These are phyloP conservation scores for Cerastis leucographa DNA, from an alignment of 2,888 invertebrate species.

Conservation along the genomic window DNA sequence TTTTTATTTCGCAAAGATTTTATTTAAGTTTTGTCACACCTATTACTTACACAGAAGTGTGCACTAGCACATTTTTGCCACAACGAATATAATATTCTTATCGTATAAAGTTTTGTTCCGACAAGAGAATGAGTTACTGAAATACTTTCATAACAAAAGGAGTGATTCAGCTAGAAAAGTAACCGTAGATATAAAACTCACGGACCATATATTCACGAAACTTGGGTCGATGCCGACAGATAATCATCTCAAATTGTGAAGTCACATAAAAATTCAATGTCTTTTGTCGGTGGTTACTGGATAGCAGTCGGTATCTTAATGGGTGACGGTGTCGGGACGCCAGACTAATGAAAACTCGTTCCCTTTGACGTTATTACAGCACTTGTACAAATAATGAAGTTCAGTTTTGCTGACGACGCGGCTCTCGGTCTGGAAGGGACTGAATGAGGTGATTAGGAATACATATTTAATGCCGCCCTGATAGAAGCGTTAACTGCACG, in stretches of 20 bases:
- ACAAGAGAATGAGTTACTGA: constrained; percentile 32
- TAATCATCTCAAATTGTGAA: constrained; percentile 56
- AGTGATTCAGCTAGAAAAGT: constrained; percentile 42
- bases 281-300: constrained; percentile 49
- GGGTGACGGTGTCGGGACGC: constrained; percentile 34
- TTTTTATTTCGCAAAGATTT: not conserved
- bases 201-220: constrained; percentile 35
- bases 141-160: constrained; percentile 44
- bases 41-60: not conserved
- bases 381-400: constrained; percentile 67
- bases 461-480: constrained; percentile 58
- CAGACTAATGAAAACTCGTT: constrained; percentile 69
- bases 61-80: constrained; percentile 13
- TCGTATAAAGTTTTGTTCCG: constrained; percentile 34
- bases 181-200: constrained; percentile 30
- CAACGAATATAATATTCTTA: constrained; percentile 10
- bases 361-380: constrained; percentile 62
- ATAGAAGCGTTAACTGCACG: constrained; percentile 56
- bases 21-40: not conserved
- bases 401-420: constrained; percentile 48
- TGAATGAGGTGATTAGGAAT: constrained; percentile 46
- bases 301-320: constrained; percentile 49
- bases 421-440: constrained; percentile 33
- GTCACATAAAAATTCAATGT: constrained; percentile 60
- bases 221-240: constrained; percentile 36